Evolutionary conservation across 2,888 invertebrate genomes (phyloP).

Genomic region (Chrysina gloriosa): DNA sequence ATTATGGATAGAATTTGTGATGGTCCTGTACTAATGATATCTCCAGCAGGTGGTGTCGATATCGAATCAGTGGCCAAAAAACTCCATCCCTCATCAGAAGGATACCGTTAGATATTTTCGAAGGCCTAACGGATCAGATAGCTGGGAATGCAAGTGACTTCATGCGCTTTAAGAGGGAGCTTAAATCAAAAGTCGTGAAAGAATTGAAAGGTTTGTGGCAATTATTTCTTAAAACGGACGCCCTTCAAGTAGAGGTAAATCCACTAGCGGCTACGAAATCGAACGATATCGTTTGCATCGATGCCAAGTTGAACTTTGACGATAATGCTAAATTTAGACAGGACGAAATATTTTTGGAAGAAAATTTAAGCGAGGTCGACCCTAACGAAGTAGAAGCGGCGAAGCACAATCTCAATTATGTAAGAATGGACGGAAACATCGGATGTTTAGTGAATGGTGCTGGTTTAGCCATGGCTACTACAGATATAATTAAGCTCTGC

Average conservation of each 20-base stretch:
- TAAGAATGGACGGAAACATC: slow-evolving; percentile 85
- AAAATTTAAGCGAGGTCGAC: slow-evolving; percentile 85
- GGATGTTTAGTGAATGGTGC: slow-evolving; percentile 94
- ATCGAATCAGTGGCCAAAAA: slow-evolving; percentile 92
- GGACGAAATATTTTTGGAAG: slow-evolving; percentile 86
- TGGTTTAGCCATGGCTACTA: slow-evolving; percentile 97
- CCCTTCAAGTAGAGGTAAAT: slow-evolving; percentile 95
- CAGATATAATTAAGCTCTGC: slow-evolving; percentile 95
- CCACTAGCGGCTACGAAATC: slow-evolving; percentile 92
- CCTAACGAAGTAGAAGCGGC: slow-evolving; percentile 90
- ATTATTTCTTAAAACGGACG: slow-evolving; percentile 89
- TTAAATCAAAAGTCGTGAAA: slow-evolving; percentile 76
- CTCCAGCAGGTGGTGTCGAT: slow-evolving; percentile 94
- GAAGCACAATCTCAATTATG: slow-evolving; percentile 88
- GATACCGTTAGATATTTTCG: slow-evolving; percentile 80
- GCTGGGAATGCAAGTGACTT: slow-evolving; percentile 81
- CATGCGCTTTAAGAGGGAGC: slow-evolving; percentile 75
- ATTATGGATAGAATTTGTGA: slow-evolving; percentile 88
- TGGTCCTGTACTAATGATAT: slow-evolving; percentile 93
- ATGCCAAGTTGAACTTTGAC: slow-evolving; percentile 96
- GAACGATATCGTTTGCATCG: slow-evolving; percentile 90
- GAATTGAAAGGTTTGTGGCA: slow-evolving; percentile 88
- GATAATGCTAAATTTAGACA: slow-evolving; percentile 93
- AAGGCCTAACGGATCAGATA: slow-evolving; percentile 74
- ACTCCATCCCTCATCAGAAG: slow-evolving; percentile 89